These are phyloP conservation scores for Drosophila yakuba DNA, from an alignment of 1,140 invertebrate genomes.

Conservation along the genomic window DNA sequence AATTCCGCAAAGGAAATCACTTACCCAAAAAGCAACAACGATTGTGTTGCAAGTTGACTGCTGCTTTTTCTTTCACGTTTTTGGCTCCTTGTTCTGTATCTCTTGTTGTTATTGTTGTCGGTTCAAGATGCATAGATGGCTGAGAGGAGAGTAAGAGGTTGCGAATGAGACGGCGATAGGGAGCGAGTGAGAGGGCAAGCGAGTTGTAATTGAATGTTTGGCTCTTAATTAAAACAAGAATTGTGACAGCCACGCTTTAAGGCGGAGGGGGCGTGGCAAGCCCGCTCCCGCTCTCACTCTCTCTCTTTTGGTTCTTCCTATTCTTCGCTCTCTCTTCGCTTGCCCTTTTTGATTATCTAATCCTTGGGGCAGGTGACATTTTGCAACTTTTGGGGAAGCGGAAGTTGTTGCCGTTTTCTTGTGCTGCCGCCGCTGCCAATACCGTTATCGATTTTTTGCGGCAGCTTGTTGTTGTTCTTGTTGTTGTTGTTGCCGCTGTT, in stretches of 20 bases:
- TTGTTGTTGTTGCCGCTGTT: slow-evolving; percentile 4
- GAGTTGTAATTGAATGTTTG: slow-evolving; percentile 55
- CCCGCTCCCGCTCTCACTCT: not conserved
- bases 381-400: slow-evolving; percentile 26
- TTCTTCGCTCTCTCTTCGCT: not conserved
- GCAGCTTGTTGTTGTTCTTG: slow-evolving; percentile 18
- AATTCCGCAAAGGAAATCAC: not conserved
- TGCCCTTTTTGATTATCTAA: slow-evolving; percentile 29
- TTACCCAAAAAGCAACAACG: slow-evolving; percentile 20
- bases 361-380: slow-evolving; percentile 26
- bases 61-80: not conserved
- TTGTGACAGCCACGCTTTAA: slow-evolving; percentile 22
- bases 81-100: slow-evolving; percentile 10
- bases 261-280: slow-evolving; percentile 3
- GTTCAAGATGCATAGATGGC: slow-evolving; percentile 13
- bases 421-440: slow-evolving; percentile 35
- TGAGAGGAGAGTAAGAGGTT: slow-evolving; percentile 3
- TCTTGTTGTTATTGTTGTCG: slow-evolving; percentile 12
- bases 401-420: slow-evolving; percentile 18
- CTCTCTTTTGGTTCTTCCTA: slow-evolving; percentile 1
- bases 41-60: slow-evolving; percentile 5
- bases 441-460: slow-evolving; percentile 61
- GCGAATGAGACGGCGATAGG: not conserved
- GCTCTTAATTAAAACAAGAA: slow-evolving; percentile 45
- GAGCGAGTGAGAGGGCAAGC: slow-evolving; percentile 10